phyloP scores from a whole-genome alignment of 2,888 invertebrate genomes.

The Caenorhabditis sp. region DNA sequence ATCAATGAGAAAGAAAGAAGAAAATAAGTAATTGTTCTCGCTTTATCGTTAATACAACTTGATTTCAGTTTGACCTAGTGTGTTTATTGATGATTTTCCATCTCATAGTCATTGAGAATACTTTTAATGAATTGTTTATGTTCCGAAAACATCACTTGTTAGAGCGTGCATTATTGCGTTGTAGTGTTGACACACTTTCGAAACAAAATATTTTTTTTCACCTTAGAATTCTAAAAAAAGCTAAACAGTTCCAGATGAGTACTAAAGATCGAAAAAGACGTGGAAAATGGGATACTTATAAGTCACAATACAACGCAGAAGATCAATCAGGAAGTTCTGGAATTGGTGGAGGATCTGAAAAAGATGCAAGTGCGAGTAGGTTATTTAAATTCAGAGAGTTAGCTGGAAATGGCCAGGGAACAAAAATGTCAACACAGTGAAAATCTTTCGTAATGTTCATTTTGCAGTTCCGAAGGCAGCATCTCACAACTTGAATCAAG shows the following conservation, averaged over 20 bases:
- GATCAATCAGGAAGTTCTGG: conserved; percentile 21
- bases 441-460: too few relatives aligned
- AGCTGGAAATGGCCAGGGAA: too few relatives aligned
- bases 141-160: background rate
- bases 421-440: too few relatives aligned
- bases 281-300: conserved; percentile 47
- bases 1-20: background rate
- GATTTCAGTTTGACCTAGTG: background rate
- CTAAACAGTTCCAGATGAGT: conserved; percentile 7
- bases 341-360: conserved; percentile 18
- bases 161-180: background rate
- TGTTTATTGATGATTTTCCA: background rate
- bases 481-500: conserved; percentile 38
- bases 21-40: background rate
- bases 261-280: conserved; percentile 28
- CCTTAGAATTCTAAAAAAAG: background rate
- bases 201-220: background rate
- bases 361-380: conserved; percentile 18
- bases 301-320: conserved; percentile 39
- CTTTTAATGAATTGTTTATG: background rate
- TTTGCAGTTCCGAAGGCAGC: conserved; percentile 49
- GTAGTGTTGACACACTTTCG: background rate
- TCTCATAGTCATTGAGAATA: background rate
- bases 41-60: background rate
- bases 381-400: background rate